Evolutionary conservation across 2,888 invertebrate species (phyloP), one percentile per base, ranked within the genome.

Genomic region (Ligdia adustata): DNA sequence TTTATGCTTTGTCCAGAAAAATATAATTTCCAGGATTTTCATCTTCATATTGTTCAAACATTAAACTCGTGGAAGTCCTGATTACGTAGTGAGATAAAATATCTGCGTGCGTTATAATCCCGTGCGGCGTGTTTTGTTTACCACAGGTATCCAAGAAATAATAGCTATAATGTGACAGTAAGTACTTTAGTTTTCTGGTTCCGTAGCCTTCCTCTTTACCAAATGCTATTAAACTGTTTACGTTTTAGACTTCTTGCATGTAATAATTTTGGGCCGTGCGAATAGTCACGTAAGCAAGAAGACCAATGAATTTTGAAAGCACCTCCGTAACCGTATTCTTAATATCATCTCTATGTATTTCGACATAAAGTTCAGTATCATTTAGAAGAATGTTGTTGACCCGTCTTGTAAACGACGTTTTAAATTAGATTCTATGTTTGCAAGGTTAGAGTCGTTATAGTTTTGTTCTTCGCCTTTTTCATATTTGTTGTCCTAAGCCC

Each of bases 281-380:
- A 32, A 20, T 35, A 41, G 52, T 59, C 59, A 59, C 59, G 59
- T 59, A 59, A 56, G 59, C 59, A 13, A n/a, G 16, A 41, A 32
- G 16, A 41, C 42, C 33, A 15, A 40, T 15, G 20, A 32, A 16
- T 20, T 20, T 9, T 33, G 41, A 41, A 20, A 42, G 27, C 44
- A 41, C 48, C 48, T 50, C 27, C 9, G 14, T 7, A 9, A 29
- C 4, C 14, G 44, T 13, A 39, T 24, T 27, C 15, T n/a, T 5
- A 45, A 26, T 42, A 4, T 48, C 38, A 16, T 33, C 45, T 34
- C 20, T 59, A 47, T 54, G 2, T 9, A 7, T 9, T 14, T 5
- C 9, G 0, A 0, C 0, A n/a, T 44, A 34, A 34, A 32, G 45
- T 37, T 46, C 1, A 20, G 24, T 48, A 52, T 59, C 1, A 14